phyloP scores from a whole-genome alignment of 2,113 vertebrate genomes.

The Shinisaurus crocodilurus region DNA sequence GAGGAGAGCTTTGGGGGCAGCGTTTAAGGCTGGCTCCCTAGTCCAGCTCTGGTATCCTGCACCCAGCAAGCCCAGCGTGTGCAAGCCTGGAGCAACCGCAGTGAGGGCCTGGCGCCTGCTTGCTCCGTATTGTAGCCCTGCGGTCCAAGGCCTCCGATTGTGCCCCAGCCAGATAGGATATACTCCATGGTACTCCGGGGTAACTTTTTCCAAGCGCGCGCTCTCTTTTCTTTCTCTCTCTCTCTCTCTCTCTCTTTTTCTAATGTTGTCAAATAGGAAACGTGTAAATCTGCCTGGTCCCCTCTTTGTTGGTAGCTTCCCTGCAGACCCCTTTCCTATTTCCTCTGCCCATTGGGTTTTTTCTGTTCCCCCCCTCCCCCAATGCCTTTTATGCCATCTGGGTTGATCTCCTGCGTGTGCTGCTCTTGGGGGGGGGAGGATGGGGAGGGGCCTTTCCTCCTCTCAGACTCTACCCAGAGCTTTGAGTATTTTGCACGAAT shows the following conservation, averaged over 20 bases:
- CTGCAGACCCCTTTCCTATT: conserved; percentile 48
- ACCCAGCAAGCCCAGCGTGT: conserved; percentile 39
- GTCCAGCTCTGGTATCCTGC: conserved; percentile 22
- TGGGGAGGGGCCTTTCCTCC: conserved; percentile 42
- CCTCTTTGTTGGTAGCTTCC: conserved; percentile 69
- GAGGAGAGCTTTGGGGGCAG: conserved; percentile 84
- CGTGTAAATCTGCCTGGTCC: conserved; percentile 74
- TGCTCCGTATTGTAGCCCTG: conserved; percentile 43
- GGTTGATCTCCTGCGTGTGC: conserved; percentile 22
- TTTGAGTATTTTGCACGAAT: conserved; percentile 79
- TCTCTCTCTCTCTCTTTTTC: conserved; percentile 62
- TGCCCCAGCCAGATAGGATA: conserved; percentile 40
- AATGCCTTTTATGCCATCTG: conserved; percentile 55
- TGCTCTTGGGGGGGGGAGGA: conserved; percentile 13
- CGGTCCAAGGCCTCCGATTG: conserved; percentile 39
- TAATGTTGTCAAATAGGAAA: conserved; percentile 76
- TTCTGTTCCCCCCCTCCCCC: conserved; percentile 41
- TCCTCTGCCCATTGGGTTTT: conserved; percentile 33
- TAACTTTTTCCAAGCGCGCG: conserved; percentile 69
- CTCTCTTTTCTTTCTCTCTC: conserved; percentile 46
- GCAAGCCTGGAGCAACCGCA: conserved; percentile 37
- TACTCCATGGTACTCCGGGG: conserved; percentile 38
- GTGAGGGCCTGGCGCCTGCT: conserved; percentile 56
- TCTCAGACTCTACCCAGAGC: conserved; percentile 61
- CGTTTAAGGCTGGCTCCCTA: conserved; percentile 59